Base-by-base conservation (phyloP, 2,888 invertebrate genomes). In the Scaptomyza reducta region DNA sequence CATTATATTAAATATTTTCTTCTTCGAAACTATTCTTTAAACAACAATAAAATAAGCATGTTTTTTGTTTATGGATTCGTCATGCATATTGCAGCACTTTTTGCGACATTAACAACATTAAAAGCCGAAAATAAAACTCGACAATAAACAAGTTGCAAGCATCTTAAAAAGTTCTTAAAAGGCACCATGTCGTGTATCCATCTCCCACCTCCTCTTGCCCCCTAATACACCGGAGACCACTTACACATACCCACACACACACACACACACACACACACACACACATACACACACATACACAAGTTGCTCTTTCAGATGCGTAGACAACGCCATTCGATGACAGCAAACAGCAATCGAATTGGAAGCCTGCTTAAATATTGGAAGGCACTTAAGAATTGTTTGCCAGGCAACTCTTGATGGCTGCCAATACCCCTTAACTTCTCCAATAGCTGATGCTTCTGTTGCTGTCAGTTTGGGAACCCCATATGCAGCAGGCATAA, bases 301-400 rank as follows among this genome's bases (percentile, higher is more conserved):
- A 47, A 42, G 58, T 56, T 76, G 70, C 46, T 56, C 69, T 69
- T 57, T 58, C 58, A 73, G 66, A 70, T 76, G 76, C 77, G 77
- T 77, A 76, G 76, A 76, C 76, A 77, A 77, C 71, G 76, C 73
- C 71, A 77, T 69, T 66, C 63, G 77, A 66, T 79, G 79, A 74
- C 79, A 77, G 77, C 79, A 79, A 79, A 79, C 65, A 79, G 79
- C 79, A 79, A 74, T 79, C 79, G 79, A 79, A 79, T 79, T 79
- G 79, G 74, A 75, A 77, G 74, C 65, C 79, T 79, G 70, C 79
- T 80, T 80, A 77, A 77, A 79, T 79, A 79, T 79, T 79, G 79
- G 77, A 72, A 79, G 79, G 79, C 79, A 79, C 79, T 79, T 79
- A 79, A 79, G 74, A 79, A 77, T 74, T 79, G 74, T 77, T 74